Base-by-base conservation (phyloP, 2,888 invertebrate species). In the Cryptocheilus praepositus region DNA sequence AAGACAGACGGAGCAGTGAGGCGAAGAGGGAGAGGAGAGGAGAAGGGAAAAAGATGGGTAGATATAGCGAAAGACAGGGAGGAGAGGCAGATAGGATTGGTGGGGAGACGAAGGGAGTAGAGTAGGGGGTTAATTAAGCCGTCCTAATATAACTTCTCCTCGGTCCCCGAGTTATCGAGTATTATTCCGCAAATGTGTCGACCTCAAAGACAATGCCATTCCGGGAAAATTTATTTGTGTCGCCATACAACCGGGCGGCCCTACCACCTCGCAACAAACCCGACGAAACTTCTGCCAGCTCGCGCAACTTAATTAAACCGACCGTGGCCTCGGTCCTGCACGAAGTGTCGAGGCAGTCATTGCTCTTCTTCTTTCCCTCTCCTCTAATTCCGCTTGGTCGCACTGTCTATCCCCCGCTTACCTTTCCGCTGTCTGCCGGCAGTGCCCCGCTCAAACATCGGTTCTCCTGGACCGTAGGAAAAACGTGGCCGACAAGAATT, bases 191-290 rank as follows among this genome's bases (percentile, higher is more conserved):
- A 79, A 85, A 85, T 83, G 82, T 84, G 83, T 83, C 82, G 81
- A 84, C 83, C 84, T 82, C 81, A 81, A 83, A 83, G 81, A 85
- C 85, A 85, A 83, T 85, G 83, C 80, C 83, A 81, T 84, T 85
- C 81, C 79, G 76, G 78, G 77, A 77, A 81, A 86, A 85, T 85
- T 85, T 85, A 85, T 85, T 86, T 83, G 81, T 78, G 77, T 80
- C 81, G 80, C 76, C 74, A 73, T 76, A 75, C 73, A 76, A 43
- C 49, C 61, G 36, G 43, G 53, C 61, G 11, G 52, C 45, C 62
- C 49, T 49, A 49, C 53, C 18, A 36, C 49, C 58, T 52, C 63
- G 36, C 52, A 80, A 77, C 80, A 78, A 81, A 77, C 76, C 78
- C 76, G 75, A 77, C 80, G 79, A 83, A 83, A 83, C 82, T 83